Percentiles rank a stretch among this genome's conserved stretches.
Evolutionary conservation across 37 sponge, comb jelly and placozoan genomes (phyloP).

Genomic region (Geodia barretti): DNA sequence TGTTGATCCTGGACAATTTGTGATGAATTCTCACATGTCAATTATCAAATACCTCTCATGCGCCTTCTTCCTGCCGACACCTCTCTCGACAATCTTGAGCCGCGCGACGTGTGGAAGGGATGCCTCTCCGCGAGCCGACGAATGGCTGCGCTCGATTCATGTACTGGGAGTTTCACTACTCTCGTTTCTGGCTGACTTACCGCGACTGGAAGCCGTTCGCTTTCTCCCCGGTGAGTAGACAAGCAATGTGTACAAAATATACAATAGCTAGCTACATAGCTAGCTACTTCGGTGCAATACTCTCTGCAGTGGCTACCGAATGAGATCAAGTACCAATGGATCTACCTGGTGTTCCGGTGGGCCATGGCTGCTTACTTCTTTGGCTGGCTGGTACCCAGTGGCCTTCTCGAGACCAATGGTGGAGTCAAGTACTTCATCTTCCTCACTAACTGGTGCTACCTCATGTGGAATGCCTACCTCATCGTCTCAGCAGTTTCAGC

Average conservation of each 20-base stretch:
- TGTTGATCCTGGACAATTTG: too few relatives aligned
- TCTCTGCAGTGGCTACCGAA: slow-evolving; percentile 69
- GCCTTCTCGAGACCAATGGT: slow-evolving; percentile 1
- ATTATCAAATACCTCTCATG: too few relatives aligned
- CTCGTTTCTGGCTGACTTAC: slow-evolving; percentile 29
- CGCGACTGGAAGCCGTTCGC: slow-evolving; percentile 59
- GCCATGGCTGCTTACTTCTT: slow-evolving; percentile 47
- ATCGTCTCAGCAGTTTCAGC: slow-evolving; percentile 37
- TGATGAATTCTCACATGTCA: too few relatives aligned
- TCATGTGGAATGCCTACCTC: slow-evolving; percentile 33
- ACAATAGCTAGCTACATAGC: too few relatives aligned
- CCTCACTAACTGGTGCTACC: slow-evolving; percentile 74
- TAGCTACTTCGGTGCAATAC: too few relatives aligned
- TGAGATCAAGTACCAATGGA: slow-evolving; percentile 40
- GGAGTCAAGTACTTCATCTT: slow-evolving; percentile 62
- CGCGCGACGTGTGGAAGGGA: too few relatives aligned
- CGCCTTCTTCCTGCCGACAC: too few relatives aligned
- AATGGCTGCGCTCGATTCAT: background rate
- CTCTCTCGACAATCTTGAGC: too few relatives aligned
- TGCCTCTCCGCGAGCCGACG: background rate
- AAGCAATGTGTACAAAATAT: too few relatives aligned
- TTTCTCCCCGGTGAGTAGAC: slow-evolving; percentile 65
- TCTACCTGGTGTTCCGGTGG: slow-evolving; percentile 62
- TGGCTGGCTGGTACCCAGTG: slow-evolving; percentile 42
- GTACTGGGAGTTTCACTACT: slow-evolving; percentile 41